phyloP scores from a whole-genome alignment of 2,113 vertebrate species.

The Ptyas mucosa region DNA sequence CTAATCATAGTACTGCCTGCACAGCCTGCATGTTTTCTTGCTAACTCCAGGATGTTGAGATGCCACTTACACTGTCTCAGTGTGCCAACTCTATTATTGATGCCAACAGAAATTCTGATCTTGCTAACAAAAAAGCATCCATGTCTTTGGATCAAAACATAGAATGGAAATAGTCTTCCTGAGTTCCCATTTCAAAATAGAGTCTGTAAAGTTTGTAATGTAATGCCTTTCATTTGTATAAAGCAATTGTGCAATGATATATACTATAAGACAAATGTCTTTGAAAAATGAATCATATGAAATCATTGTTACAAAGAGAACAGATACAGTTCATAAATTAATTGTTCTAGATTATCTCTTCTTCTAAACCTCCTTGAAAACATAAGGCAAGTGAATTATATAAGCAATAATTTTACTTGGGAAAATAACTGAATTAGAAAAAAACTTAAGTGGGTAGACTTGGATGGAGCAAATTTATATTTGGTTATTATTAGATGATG shows the following conservation, averaged over 20 bases:
- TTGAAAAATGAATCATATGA: not conserved
- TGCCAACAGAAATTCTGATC: not conserved
- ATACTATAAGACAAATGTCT: not conserved
- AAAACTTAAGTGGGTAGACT: not conserved
- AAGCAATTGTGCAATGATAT: not conserved
- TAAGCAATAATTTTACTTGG: not conserved
- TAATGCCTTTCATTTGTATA: not conserved
- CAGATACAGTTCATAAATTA: not conserved
- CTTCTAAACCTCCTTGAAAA: conserved; percentile 5
- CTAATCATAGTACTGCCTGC: not conserved
- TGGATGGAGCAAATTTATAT: not conserved
- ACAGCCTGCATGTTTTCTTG: not conserved
- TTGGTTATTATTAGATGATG: not conserved
- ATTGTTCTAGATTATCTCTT: conserved; percentile 14
- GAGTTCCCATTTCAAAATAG: not conserved
- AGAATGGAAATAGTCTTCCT: not conserved
- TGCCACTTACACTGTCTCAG: not conserved
- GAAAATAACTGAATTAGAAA: not conserved
- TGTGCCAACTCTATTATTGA: not conserved
- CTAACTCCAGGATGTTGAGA: not conserved
- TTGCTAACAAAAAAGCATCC: not conserved
- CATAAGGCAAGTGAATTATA: not conserved
- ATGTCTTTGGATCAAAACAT: not conserved
- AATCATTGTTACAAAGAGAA: not conserved
- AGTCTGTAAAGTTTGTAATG: no score